Percentiles rank a stretch among this genome's conserved stretches.
Evolutionary conservation across 2,888 invertebrate genomes (phyloP).

Genomic region (Eristalis intricaria): DNA sequence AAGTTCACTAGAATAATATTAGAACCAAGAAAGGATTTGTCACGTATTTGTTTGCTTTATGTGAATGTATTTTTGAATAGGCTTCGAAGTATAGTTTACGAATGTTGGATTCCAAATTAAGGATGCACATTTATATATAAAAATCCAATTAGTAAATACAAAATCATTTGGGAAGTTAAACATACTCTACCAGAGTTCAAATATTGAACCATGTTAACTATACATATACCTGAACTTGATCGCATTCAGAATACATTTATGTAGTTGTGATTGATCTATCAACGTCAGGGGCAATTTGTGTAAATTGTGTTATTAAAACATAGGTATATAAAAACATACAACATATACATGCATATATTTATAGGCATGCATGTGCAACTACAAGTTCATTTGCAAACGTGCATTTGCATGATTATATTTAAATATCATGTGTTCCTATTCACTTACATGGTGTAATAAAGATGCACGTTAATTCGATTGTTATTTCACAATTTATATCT

Average conservation of each 20-base stretch:
- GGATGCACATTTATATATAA: background rate
- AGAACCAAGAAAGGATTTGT: background rate
- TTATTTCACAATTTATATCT: background rate
- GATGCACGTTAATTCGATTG: background rate
- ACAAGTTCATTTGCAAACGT: too few relatives aligned
- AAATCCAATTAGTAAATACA: too few relatives aligned
- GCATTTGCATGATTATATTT: background rate
- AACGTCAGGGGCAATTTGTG: too few relatives aligned
- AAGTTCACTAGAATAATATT: background rate
- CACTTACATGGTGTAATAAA: background rate
- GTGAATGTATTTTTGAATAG: background rate
- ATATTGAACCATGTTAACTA: too few relatives aligned
- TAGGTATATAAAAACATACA: too few relatives aligned
- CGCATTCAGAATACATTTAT: too few relatives aligned
- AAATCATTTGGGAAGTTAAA: too few relatives aligned
- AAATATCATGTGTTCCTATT: background rate
- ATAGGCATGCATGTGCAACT: too few relatives aligned
- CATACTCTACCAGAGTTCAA: too few relatives aligned
- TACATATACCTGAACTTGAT: too few relatives aligned
- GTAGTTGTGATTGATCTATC: too few relatives aligned
- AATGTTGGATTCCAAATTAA: background rate
- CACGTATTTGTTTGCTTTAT: conserved; percentile 8
- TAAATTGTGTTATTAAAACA: too few relatives aligned
- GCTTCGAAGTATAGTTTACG: background rate
- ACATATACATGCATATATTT: background rate